Evolutionary conservation across 1,140 invertebrate species (phyloP).

Genomic region (Dendrolimus kikuchii): DNA sequence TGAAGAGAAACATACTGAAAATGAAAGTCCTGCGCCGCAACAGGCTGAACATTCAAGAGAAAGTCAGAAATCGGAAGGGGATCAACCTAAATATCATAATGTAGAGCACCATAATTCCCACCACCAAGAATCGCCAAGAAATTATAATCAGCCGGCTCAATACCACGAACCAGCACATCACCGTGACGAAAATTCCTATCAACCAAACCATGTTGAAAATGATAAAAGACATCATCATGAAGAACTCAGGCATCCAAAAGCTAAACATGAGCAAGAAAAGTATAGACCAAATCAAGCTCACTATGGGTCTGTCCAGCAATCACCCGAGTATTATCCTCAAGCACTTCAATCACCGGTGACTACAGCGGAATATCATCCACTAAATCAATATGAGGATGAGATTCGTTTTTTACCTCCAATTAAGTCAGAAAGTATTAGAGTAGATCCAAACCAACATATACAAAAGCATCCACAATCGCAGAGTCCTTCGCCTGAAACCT

Average conservation of each 20-base stretch:
- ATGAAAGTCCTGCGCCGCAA: constrained; percentile 16
- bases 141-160: no score
- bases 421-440: constrained; percentile 29
- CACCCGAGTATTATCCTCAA: constrained; percentile 2
- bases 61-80: constrained; percentile 12
- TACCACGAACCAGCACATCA: no score
- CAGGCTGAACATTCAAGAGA: constrained; percentile 18
- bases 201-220: no score
- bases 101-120: constrained; percentile 16
- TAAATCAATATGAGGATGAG: constrained; percentile 44
- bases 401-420: constrained; percentile 31
- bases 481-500: not conserved
- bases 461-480: constrained; percentile 8
- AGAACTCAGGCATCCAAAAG: no score
- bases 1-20: constrained; percentile 27
- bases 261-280: no score
- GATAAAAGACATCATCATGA: no score
- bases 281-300: not conserved
- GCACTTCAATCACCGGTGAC: constrained; percentile 1
- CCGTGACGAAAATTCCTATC: no score
- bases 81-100: constrained; percentile 7
- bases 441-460: constrained; percentile 36
- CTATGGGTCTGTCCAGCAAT: constrained; percentile 5
- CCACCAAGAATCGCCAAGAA: constrained; percentile 9
- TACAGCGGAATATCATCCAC: constrained; percentile 17